Base-by-base conservation (phyloP, 2,888 invertebrate species). In the Rhodophaea formosa region DNA sequence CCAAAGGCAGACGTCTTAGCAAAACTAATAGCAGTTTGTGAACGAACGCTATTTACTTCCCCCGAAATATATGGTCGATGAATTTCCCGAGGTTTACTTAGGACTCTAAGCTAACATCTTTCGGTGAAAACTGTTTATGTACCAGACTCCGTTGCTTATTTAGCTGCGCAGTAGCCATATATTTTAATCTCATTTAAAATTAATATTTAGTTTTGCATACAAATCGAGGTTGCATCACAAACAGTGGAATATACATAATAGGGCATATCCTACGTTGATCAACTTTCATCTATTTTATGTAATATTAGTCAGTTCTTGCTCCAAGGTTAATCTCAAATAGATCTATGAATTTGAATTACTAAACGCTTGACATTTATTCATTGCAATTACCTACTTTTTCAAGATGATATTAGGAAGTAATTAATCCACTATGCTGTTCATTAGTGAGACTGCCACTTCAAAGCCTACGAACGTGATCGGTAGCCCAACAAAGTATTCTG, bases 71-170 rank as follows among this genome's bases (percentile, higher is more conserved):
- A 43, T 49, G 16, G 29, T 2, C 47, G 15, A 47, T 56, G 49
- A 49, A 43, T 43, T 56, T 56, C 3, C 23, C 15, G 55, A 62
- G 61, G 70, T 65, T 67, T 63, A 63, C 63, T 59, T 60, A 65
- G 55, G 64, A 75, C 74, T 80, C 79, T 81, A 79, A 79, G 71
- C 75, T 64, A 82, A 83, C 80, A 79, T 60, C 62, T 62, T 67
- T 68, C 64, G 66, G 60, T 60, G 57, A 57, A 58, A 62, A 58
- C 32, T 30, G 46, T 45, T 53, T 57, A 44, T 23, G 45, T 53
- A 51, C 43, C 23, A 23, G 54, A 54, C 7, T 8, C 17, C 10
- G 30, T 29, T 30, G 8, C 32, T 55, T 45, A 30, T 45, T 55
- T 35, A 46, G 43, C 30, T 44, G 15, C 30, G 43, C 10, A 10